Conservation (phyloP, 2,888 invertebrate genomes). For the Nymphalis c-album region DNA sequence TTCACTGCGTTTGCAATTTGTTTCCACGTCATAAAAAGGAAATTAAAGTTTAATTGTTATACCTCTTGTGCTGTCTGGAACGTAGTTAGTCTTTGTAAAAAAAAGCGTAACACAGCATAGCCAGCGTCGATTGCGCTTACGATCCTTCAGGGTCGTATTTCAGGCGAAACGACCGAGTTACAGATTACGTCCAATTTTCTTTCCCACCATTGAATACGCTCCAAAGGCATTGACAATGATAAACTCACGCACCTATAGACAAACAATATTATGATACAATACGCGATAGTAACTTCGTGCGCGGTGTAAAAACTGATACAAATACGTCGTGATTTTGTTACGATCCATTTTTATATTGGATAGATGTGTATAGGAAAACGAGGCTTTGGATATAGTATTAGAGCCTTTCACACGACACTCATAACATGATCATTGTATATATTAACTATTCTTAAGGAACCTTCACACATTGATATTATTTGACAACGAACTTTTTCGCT, state of each 20-base stretch:
- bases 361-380: no score
- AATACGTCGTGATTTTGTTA: background rate
- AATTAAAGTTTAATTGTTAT: background rate
- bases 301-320: background rate
- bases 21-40: no score
- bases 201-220: constrained; percentile 55
- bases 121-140: constrained; percentile 63
- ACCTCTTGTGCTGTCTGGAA: constrained; percentile 29
- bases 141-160: constrained; percentile 65
- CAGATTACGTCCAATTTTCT: constrained; percentile 73
- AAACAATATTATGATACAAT: constrained; percentile 27
- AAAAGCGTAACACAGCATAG: constrained; percentile 51
- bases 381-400: no score
- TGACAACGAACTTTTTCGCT: no score
- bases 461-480: no score
- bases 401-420: no score
- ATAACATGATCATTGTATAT: no score
- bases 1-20: no score
- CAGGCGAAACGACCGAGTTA: constrained; percentile 62
- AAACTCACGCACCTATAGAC: constrained; percentile 11
- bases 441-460: no score
- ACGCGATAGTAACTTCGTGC: constrained; percentile 11
- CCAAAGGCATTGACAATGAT: constrained; percentile 22
- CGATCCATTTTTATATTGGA: background rate
- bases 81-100: constrained; percentile 50